Evolutionary conservation across 2,888 invertebrate species (phyloP), one percentile per base, ranked within the genome.

Genomic region (Gerris lacustris): DNA sequence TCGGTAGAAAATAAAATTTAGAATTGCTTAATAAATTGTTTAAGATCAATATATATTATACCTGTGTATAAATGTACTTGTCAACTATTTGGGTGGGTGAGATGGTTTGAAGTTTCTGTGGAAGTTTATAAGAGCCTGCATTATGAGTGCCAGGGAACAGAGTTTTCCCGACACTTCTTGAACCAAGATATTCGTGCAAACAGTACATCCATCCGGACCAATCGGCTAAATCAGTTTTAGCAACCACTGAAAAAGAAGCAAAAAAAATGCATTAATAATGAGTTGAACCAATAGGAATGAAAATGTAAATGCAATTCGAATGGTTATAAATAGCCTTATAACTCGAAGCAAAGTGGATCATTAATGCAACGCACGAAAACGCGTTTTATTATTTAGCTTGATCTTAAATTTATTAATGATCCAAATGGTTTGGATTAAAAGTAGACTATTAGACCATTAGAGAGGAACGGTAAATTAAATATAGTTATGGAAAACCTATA

Each of bases 61-160:
- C 55, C 55, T 55, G 55, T 55, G 55, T 55, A 55, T 11, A 55
- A 55, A 55, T 55, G 55, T 55, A 55, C 9, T 55, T 15, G 55
- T 55, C 9, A 55, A 55, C 15, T 15, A 55, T 11, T 55, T 9
- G 9, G 15, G 15, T 9, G 15, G 55, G 55, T 55, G 55, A 55
- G 15, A 55, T 55, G 11, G 55, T 11, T 9, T 55, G 11, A 55
- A 11, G 15, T 11, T 11, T 11, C 15, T 55, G 55, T 15, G 55
- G 55, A 11, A 82, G 80, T 81, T 80, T 74, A 72, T 76, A 75
- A 71, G 75, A 74, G 5, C 86, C 86, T 11, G 86, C 84, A 76
- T 86, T 85, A 77, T 87, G 86, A 0, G 86, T 85, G 0, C 86
- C 87, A 73, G 83, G 82, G 66, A 83, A 55, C 55, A 55, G 55